Conservation (phyloP, 2,888 invertebrate genomes). For the Augochlorella aurata region DNA sequence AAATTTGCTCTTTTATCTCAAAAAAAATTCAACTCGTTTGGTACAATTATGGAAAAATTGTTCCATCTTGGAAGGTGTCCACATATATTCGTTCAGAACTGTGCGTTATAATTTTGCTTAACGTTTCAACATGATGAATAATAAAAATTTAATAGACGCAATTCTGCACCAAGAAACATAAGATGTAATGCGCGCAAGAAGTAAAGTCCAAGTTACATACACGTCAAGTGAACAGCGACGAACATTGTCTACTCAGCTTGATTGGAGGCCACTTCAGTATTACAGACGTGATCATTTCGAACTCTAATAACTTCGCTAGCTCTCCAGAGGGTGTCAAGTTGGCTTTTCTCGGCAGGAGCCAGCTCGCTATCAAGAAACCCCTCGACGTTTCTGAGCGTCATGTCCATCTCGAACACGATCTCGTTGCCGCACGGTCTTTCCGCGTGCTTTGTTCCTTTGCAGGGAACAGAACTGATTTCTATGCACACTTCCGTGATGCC, state of each 20-base stretch:
- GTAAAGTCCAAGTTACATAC: conserved; percentile 11
- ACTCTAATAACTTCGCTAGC: conserved; percentile 31
- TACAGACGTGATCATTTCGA: conserved; percentile 46
- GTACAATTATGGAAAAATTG: too few species aligned
- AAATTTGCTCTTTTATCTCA: too few species aligned
- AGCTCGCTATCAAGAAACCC: conserved; percentile 52
- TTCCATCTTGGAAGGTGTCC: too few species aligned
- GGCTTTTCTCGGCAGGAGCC: conserved; percentile 22
- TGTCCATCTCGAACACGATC: conserved; percentile 72
- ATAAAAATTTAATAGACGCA: not conserved
- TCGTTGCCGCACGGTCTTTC: conserved; percentile 48
- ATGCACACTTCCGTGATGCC: conserved; percentile 69
- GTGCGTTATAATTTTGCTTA: not conserved
- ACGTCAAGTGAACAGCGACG: conserved; percentile 6
- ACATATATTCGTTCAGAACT: not conserved
- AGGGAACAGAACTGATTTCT: conserved; percentile 65
- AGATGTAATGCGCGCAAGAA: not conserved
- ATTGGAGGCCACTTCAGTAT: conserved; percentile 43
- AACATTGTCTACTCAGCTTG: conserved; percentile 46
- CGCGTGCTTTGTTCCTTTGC: conserved; percentile 16
- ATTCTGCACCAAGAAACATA: not conserved
- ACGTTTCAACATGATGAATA: not conserved
- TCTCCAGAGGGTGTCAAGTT: conserved; percentile 49
- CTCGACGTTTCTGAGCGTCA: conserved; percentile 65
- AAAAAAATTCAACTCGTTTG: too few species aligned